A percentile compares a stretch with the other conserved stretches of the same genome.
phyloP scores from a whole-genome alignment of 2,797 vertebrate genomes.

The Schizothorax lantsangensis region DNA sequence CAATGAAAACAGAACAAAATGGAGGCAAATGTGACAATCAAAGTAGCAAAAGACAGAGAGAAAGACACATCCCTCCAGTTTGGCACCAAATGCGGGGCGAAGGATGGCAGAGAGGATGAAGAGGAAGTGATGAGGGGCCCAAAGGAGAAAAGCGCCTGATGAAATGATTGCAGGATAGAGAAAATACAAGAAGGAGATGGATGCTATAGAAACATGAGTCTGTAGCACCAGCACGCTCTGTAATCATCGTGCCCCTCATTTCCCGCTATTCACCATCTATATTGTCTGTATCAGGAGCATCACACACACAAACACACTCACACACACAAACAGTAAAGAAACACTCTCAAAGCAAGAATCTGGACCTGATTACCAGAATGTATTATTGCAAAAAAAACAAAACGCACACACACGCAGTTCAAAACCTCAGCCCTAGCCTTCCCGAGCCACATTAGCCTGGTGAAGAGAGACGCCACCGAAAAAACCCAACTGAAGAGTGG shows the following conservation, averaged over 20 bases:
- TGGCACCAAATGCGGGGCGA: conserved; percentile 46
- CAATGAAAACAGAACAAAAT: conserved; percentile 41
- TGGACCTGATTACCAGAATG: conserved; percentile 36
- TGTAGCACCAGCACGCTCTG: conserved; percentile 30
- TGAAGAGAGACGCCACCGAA: not conserved
- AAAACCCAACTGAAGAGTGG: conserved; percentile 39
- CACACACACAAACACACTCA: conserved; percentile 29
- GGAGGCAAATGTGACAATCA: conserved; percentile 51
- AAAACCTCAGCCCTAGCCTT: conserved; percentile 12
- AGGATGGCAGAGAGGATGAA: conserved; percentile 64
- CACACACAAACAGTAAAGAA: conserved; percentile 33
- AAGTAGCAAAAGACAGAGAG: conserved; percentile 52
- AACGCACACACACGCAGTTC: not conserved
- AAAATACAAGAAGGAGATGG: conserved; percentile 47
- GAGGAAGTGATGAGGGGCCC: conserved; percentile 72
- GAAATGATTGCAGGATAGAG: conserved; percentile 73
- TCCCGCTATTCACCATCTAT: conserved; percentile 60
- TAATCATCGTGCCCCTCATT: conserved; percentile 63
- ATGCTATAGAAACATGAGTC: conserved; percentile 29
- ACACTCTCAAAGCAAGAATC: not conserved
- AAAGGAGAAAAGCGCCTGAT: conserved; percentile 75
- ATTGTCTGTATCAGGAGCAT: conserved; percentile 23
- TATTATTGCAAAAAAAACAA: conserved; percentile 1
- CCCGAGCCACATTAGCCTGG: conserved; percentile 34
- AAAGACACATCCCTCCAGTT: conserved; percentile 48